Base-by-base conservation (phyloP, 2,888 invertebrate genomes). In the Corbicula japonica region DNA sequence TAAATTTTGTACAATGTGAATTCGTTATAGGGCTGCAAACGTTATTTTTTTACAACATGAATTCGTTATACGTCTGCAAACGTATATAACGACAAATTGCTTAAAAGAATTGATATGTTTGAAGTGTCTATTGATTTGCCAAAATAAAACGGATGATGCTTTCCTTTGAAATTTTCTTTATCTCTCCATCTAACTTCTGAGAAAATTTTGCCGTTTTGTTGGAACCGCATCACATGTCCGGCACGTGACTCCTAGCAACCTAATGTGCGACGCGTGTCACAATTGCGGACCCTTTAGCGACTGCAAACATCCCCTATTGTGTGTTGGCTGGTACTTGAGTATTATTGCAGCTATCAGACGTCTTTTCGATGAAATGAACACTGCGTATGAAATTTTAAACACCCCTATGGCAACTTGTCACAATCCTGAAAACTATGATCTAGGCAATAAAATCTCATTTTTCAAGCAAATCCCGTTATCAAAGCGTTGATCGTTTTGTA, bases 171-270 rank as follows among this genome's bases (percentile, higher is more conserved):
- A n/a, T n/a, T n/a, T 1, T 32, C 34, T 56, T 32, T 34, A 34
- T 32, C 35, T 21, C 35, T 56, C 56, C 21, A 56, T 56, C 35
- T 34, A 56, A 21, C 34, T 10, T 28, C 21, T 32, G 21, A 56
- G 35, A 56, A 32, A 56, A 56, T 56, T 10, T 23, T 10, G 30
- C 56, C 56, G 35, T 56, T 56, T 56, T 56, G 56, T 38, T 62
- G 62, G 46, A 38, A 56, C 44, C 58, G 30, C 30, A 35, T 44
- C 80, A 77, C 76, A 66, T 77, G 80, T 65, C 62, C 34, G 23
- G 2, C 74, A 79, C 78, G 70, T 70, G 78, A 70, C 65, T 41
- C 78, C 62, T 74, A 79, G 74, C 70, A 79, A 79, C 78, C 50
- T n/a, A 66, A 52, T 23, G 38, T 34, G 23, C 18, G 3, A 30